A percentile compares a stretch with the other conserved stretches of the same genome.
These are phyloP conservation scores for Apeltes quadracus DNA, from an alignment of 2,113 vertebrate species.

Conservation along the genomic window DNA sequence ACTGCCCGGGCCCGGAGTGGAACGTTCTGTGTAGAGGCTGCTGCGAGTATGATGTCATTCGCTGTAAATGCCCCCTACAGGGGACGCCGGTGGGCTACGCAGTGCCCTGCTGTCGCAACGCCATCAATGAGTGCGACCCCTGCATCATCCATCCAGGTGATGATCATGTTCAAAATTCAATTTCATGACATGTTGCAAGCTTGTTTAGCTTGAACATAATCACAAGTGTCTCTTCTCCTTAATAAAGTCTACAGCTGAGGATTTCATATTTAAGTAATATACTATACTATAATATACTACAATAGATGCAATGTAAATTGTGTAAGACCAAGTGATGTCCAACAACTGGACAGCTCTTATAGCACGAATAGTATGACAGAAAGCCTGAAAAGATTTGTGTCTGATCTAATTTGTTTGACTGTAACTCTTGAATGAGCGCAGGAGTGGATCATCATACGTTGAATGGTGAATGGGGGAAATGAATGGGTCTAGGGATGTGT, in stretches of 20 bases:
- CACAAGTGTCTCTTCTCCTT: background rate
- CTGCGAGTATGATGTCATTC: conserved; percentile 94
- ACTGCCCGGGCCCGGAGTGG: conserved; percentile 95
- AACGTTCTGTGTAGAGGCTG: conserved; percentile 96
- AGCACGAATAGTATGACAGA: conserved; percentile 6
- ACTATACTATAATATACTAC: too few species aligned
- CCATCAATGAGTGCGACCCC: conserved; percentile 93
- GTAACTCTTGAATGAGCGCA: background rate
- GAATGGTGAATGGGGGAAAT: conserved; percentile 30
- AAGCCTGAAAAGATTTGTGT: conserved; percentile 24
- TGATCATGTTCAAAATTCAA: background rate
- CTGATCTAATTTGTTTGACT: conserved; percentile 36
- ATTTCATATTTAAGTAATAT: background rate
- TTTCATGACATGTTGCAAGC: background rate
- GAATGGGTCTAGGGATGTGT: background rate
- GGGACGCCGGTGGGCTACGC: conserved; percentile 92
- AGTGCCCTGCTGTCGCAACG: conserved; percentile 96
- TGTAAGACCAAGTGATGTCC: conserved; percentile 16
- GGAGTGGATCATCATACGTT: background rate
- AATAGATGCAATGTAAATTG: conserved; percentile 7
- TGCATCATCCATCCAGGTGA: conserved; percentile 97
- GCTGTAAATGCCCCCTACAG: conserved; percentile 90
- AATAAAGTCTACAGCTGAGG: conserved; percentile 1
- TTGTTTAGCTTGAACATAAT: background rate
- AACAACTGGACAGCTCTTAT: conserved; percentile 36